These are phyloP conservation scores for Tipula vernalis DNA, from an alignment of 2,888 invertebrate genomes.

Conservation along the genomic window DNA sequence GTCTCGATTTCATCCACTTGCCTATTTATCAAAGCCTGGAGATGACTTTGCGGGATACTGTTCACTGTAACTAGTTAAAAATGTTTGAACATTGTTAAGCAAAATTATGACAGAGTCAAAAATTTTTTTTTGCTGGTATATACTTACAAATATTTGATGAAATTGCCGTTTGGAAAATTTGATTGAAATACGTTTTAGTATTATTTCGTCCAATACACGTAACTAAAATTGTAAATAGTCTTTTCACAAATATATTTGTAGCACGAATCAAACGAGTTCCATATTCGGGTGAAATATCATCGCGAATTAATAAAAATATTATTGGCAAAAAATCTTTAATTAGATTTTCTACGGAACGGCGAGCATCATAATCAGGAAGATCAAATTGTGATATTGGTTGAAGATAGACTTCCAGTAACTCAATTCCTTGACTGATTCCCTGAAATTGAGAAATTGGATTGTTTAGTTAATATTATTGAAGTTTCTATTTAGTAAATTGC, in stretches of 20 bases:
- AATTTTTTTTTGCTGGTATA: no score
- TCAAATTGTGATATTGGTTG: slow-evolving; percentile 30
- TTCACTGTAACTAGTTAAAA: neutral
- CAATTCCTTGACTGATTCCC: neutral
- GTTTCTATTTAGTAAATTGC: neutral
- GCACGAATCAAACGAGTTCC: slow-evolving; percentile 26
- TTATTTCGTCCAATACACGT: slow-evolving; percentile 29
- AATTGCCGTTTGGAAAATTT: slow-evolving; percentile 21
- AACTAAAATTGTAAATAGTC: slow-evolving; percentile 29
- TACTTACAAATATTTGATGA: slow-evolving; percentile 20
- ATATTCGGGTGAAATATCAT: slow-evolving; percentile 23
- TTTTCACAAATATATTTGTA: slow-evolving; percentile 26
- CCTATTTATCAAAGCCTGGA: neutral
- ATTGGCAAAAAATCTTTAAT: slow-evolving; percentile 26
- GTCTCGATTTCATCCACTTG: slow-evolving; percentile 15
- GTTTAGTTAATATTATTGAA: neutral
- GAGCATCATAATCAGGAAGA: slow-evolving; percentile 28
- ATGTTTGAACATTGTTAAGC: no score
- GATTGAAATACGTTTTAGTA: slow-evolving; percentile 30
- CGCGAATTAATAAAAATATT: slow-evolving; percentile 25
- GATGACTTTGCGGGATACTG: neutral
- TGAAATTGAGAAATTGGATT: neutral
- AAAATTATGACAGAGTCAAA: no score
- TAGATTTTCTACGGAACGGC: slow-evolving; percentile 30
- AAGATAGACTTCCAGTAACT: slow-evolving; percentile 15